phyloP scores from a whole-genome alignment of 2,113 vertebrate species.

The Motacilla alba region DNA sequence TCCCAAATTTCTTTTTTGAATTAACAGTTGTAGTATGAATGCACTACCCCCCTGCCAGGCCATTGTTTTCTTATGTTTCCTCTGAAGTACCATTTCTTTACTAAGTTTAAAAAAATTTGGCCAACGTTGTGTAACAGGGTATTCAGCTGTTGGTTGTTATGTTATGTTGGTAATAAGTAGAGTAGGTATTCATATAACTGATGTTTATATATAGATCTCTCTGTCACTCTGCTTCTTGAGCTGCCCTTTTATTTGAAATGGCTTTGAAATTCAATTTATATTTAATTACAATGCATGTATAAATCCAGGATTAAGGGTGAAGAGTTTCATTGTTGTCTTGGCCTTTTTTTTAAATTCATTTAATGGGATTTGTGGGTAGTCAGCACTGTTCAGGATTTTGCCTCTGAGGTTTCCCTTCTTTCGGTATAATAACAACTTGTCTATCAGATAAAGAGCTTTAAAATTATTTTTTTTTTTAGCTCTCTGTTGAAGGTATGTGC shows the following conservation, averaged over 20 bases:
- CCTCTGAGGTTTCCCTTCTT: constrained; percentile 15
- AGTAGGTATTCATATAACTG: not conserved
- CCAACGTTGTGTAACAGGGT: not conserved
- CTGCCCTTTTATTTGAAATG: constrained; percentile 13
- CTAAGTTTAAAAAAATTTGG: not conserved
- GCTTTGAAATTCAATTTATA: constrained; percentile 46
- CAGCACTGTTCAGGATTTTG: not conserved
- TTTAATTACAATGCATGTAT: constrained; percentile 35
- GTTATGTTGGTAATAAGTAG: not conserved
- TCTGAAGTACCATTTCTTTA: not conserved
- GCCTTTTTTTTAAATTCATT: not conserved
- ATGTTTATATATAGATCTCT: not conserved
- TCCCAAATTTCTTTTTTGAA: not conserved
- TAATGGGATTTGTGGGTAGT: constrained; percentile 12
- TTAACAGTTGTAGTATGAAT: not conserved
- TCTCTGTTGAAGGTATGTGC: constrained; percentile 27
- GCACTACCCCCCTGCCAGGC: not conserved
- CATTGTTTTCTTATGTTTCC: not conserved
- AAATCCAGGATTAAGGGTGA: constrained; percentile 38
- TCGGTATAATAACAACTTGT: not conserved
- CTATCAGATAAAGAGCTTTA: constrained; percentile 36
- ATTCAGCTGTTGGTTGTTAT: not conserved
- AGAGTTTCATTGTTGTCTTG: constrained; percentile 13
- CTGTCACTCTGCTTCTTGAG: not conserved
- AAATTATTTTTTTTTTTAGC: not conserved